These are phyloP conservation scores for Notothenia rossii DNA, from an alignment of 2,113 vertebrate genomes.

Conservation along the genomic window DNA sequence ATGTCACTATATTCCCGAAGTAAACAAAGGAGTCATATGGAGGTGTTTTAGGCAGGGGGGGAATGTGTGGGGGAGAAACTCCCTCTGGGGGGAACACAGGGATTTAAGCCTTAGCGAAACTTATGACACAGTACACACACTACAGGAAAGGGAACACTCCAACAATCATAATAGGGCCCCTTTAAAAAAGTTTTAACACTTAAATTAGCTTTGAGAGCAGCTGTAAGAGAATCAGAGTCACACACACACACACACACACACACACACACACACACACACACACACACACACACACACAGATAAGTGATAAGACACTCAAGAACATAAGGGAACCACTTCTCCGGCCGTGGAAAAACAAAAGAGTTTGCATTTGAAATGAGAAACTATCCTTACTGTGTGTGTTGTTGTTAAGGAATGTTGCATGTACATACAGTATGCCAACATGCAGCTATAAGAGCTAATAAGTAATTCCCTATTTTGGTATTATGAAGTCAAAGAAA, in stretches of 20 bases:
- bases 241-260: not conserved
- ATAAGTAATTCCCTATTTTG: too few relatives aligned
- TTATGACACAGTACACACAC: too few relatives aligned
- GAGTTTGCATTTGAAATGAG: conserved; percentile 7
- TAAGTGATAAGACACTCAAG: not conserved
- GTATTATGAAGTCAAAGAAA: too few relatives aligned
- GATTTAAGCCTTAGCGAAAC: too few relatives aligned
- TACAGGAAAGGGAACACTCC: too few relatives aligned
- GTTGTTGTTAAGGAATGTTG: conserved; percentile 4
- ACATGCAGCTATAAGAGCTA: conserved; percentile 17
- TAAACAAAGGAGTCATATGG: too few relatives aligned
- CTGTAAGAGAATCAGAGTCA: conserved; percentile 20
- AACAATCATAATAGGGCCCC: too few relatives aligned
- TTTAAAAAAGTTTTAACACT: conserved; percentile 78
- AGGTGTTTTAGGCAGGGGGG: too few relatives aligned
- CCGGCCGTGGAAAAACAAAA: not conserved
- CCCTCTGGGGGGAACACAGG: too few relatives aligned
- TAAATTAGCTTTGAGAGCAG: conserved; percentile 83
- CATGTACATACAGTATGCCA: not conserved
- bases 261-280: not conserved
- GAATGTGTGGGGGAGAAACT: too few relatives aligned
- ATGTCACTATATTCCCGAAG: too few relatives aligned
- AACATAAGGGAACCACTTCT: conserved; percentile 9
- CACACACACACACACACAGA: not conserved
- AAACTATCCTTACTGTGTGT: not conserved